These are phyloP conservation scores for Tetramorium alpestre DNA, from an alignment of 1,140 invertebrate genomes.

Conservation along the genomic window DNA sequence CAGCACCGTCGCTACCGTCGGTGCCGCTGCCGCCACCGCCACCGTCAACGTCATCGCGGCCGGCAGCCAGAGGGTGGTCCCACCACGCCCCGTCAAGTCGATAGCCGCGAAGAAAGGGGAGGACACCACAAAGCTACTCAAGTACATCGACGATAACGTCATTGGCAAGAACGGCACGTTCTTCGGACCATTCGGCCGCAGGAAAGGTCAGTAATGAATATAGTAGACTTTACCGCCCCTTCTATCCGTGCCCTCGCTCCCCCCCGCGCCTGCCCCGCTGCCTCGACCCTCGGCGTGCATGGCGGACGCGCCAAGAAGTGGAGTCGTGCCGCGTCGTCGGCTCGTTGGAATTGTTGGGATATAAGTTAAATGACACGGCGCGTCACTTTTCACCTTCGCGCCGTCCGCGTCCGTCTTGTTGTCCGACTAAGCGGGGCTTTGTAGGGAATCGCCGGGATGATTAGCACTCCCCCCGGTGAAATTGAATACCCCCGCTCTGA, in stretches of 20 bases:
- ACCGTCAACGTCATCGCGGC: neutral
- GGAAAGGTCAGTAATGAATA: slow-evolving; percentile 89
- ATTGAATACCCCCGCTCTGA: neutral
- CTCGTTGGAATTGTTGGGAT: slow-evolving; percentile 42
- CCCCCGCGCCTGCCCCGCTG: neutral
- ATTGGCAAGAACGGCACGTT: slow-evolving; percentile 92
- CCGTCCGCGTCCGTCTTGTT: neutral
- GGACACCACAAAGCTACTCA: slow-evolving; percentile 89
- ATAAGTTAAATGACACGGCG: neutral
- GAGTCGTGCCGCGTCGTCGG: neutral
- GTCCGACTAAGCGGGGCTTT: neutral
- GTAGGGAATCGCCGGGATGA: neutral
- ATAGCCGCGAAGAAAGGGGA: slow-evolving; percentile 86
- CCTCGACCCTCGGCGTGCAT: neutral
- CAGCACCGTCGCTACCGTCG: neutral
- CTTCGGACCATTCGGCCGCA: slow-evolving; percentile 92
- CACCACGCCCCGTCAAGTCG: slow-evolving; percentile 80
- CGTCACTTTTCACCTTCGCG: neutral
- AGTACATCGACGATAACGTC: slow-evolving; percentile 92
- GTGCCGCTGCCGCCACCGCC: neutral
- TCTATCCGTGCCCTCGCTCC: neutral
- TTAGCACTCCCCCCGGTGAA: neutral
- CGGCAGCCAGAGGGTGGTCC: slow-evolving; percentile 61
- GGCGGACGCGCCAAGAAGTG: slow-evolving; percentile 21
- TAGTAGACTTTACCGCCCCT: slow-evolving; percentile 49